Percentiles rank a stretch among this genome's conserved stretches.
Conservation (phyloP, 2,113 vertebrate genomes). For the Bucco capensis region DNA sequence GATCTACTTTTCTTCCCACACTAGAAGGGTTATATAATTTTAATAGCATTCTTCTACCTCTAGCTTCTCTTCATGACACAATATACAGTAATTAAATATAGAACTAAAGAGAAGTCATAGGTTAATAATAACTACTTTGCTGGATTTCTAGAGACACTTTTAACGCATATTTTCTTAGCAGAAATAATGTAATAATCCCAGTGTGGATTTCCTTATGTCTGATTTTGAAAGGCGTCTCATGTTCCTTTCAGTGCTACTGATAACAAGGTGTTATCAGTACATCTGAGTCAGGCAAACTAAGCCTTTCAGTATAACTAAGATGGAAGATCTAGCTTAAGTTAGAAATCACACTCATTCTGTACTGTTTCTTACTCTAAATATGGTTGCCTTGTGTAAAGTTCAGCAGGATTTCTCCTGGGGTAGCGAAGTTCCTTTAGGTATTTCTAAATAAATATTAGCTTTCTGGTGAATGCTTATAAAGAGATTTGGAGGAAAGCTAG, state of each 20-base stretch:
- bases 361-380: background rate
- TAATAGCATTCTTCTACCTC: background rate
- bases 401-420: background rate
- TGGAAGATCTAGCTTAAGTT: background rate
- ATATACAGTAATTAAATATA: background rate
- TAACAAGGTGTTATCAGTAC: background rate
- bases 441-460: constrained; percentile 36
- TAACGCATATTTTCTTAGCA: background rate
- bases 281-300: background rate
- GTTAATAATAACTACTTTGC: background rate
- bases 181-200: background rate
- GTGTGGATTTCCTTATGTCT: background rate
- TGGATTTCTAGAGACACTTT: background rate
- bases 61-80: background rate
- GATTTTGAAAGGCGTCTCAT: background rate
- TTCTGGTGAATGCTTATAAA: background rate
- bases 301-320: background rate
- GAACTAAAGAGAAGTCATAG: background rate
- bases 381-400: constrained; percentile 18
- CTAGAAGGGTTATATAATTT: background rate
- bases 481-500: background rate
- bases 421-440: background rate
- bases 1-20: background rate
- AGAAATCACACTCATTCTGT: background rate
- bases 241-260: background rate